Conservation (phyloP, 2,113 vertebrate genomes). For the Rafetus swinhoei region DNA sequence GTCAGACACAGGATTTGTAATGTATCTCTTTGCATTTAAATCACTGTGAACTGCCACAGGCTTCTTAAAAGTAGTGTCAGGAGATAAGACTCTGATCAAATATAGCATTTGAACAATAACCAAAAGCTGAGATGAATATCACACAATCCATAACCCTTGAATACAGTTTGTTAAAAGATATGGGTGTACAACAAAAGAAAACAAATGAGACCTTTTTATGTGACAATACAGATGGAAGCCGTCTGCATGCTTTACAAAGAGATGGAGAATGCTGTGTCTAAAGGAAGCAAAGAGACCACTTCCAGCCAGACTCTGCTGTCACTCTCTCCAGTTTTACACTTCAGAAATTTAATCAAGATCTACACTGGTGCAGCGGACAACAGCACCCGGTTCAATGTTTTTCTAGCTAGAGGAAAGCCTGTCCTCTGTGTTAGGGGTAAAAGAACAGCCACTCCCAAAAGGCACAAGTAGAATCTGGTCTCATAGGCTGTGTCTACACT, state of each 20-base stretch:
- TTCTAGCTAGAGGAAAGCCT: neutral
- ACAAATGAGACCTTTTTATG: neutral
- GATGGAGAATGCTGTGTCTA: neutral
- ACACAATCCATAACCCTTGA: neutral
- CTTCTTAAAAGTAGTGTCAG: neutral
- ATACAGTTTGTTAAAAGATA: neutral
- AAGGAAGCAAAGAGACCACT: neutral
- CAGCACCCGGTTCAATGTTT: neutral
- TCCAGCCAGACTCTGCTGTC: neutral
- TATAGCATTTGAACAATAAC: neutral
- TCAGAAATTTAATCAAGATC: neutral
- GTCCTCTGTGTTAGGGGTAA: neutral
- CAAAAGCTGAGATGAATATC: neutral
- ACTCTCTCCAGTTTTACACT: neutral
- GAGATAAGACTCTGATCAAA: constrained; percentile 12
- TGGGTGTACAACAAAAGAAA: neutral
- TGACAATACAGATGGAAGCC: neutral
- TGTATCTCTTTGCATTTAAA: constrained; percentile 15
- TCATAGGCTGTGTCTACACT: neutral
- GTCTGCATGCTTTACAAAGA: neutral
- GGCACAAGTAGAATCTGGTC: neutral
- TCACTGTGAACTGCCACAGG: neutral
- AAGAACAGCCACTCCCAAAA: neutral
- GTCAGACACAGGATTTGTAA: constrained; percentile 37
- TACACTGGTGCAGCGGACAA: neutral